phyloP scores from a whole-genome alignment of 2,888 invertebrate species.

The Gymnocheta viridis region DNA sequence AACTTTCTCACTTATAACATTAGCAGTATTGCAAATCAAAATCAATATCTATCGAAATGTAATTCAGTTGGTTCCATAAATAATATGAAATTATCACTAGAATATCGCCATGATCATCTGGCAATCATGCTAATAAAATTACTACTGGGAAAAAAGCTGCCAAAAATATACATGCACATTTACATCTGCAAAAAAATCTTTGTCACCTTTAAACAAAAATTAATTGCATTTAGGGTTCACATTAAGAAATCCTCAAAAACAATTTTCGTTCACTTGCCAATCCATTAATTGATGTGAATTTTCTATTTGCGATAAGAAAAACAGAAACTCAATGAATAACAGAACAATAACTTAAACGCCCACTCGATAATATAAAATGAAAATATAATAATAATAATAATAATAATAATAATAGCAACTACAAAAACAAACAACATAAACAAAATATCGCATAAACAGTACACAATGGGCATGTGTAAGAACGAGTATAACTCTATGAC shows the following conservation, averaged over 20 bases:
- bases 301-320: conserved; percentile 39
- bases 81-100: background rate
- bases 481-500: conserved; percentile 6
- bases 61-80: background rate
- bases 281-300: conserved; percentile 42
- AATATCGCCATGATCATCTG: too few species aligned
- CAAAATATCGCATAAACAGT: conserved; percentile 36
- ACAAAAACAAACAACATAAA: conserved; percentile 25
- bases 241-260: background rate
- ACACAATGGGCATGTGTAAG: conserved; percentile 7
- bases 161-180: too few species aligned
- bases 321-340: conserved; percentile 50
- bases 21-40: too few species aligned
- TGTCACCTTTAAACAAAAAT: background rate
- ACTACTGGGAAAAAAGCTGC: too few species aligned
- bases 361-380: conserved; percentile 43
- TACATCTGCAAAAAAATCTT: background rate
- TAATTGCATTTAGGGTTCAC: background rate
- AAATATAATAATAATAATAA: background rate
- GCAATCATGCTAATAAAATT: too few species aligned
- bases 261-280: conserved; percentile 13
- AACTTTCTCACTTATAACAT: too few species aligned
- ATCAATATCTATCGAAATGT: too few species aligned
- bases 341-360: conserved; percentile 54
- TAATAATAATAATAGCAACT: conserved; percentile 13